Percentiles rank a stretch among this genome's conserved stretches.
Evolutionary conservation across 2,888 invertebrate species (phyloP).

Genomic region (Athripsodes cinereus): DNA sequence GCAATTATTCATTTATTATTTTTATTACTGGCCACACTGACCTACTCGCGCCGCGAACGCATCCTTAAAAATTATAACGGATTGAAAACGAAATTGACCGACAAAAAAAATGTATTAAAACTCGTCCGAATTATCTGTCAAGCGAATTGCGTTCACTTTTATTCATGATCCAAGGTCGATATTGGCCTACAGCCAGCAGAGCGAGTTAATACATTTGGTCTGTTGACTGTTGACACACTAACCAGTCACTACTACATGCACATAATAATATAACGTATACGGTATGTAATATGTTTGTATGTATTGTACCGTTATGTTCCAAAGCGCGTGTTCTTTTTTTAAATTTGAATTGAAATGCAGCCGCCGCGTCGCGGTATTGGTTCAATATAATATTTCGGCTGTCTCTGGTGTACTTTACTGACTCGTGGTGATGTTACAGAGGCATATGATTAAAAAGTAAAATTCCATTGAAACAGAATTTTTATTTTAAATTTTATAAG

Average conservation of each 20-base stretch:
- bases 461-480: background rate
- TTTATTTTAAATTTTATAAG: too few species aligned
- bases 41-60: conserved; percentile 13
- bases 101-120: background rate
- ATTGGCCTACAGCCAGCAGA: conserved; percentile 17
- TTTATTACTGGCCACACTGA: conserved; percentile 14
- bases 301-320: background rate
- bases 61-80: background rate
- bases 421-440: background rate
- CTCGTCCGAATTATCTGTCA: conserved; percentile 10
- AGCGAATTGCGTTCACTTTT: conserved; percentile 21
- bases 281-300: too few species aligned
- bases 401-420: conserved; percentile 1
- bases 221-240: background rate
- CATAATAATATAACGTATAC: too few species aligned
- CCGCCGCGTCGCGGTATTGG: background rate
- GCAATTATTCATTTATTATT: conserved; percentile 1
- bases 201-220: conserved; percentile 29
- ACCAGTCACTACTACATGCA: too few species aligned
- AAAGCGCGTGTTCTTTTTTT: conserved; percentile 19
- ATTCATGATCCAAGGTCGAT: conserved; percentile 22
- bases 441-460: too few species aligned
- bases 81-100: conserved; percentile 21
- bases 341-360: conserved; percentile 7
- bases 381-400: conserved; percentile 7